These are phyloP conservation scores for Drosophila baimaii DNA, from an alignment of 1,140 invertebrate species.

Conservation along the genomic window DNA sequence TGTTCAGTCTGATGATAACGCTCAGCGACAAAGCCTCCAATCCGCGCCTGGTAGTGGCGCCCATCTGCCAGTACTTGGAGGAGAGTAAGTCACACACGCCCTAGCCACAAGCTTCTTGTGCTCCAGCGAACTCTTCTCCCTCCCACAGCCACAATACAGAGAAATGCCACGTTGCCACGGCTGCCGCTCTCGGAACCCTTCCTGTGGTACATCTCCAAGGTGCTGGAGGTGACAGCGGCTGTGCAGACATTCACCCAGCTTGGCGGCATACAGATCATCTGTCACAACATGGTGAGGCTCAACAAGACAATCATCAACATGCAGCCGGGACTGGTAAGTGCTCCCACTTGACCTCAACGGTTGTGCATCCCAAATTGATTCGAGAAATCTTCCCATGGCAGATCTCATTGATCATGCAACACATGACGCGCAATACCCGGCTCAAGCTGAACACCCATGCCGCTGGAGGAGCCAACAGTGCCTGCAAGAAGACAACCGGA, in stretches of 20 bases:
- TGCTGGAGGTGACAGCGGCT: slow-evolving; percentile 89
- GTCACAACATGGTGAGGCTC: slow-evolving; percentile 86
- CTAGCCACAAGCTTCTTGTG: background rate
- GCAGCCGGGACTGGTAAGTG: slow-evolving; percentile 82
- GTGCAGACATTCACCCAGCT: slow-evolving; percentile 88
- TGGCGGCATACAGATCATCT: slow-evolving; percentile 87
- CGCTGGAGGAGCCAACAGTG: slow-evolving; percentile 30
- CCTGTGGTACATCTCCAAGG: slow-evolving; percentile 90
- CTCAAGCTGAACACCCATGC: slow-evolving; percentile 67
- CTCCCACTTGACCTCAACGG: background rate
- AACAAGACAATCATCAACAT: slow-evolving; percentile 85
- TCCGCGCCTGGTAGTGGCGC: slow-evolving; percentile 89
- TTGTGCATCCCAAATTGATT: background rate
- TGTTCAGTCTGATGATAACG: slow-evolving; percentile 91
- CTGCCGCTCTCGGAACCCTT: slow-evolving; percentile 90
- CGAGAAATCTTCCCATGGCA: background rate
- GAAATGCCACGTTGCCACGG: slow-evolving; percentile 77
- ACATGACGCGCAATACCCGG: slow-evolving; percentile 85
- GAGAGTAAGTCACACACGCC: slow-evolving; percentile 85
- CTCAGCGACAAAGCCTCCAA: slow-evolving; percentile 89
- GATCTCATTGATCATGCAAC: slow-evolving; percentile 88
- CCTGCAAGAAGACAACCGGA: slow-evolving; percentile 59
- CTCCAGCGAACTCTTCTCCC: background rate
- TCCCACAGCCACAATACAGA: slow-evolving; percentile 77
- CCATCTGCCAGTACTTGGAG: slow-evolving; percentile 90